Evolutionary conservation across 1,140 invertebrate genomes (phyloP), one percentile per base, ranked within the genome.

Genomic region (Phortica variegata): DNA sequence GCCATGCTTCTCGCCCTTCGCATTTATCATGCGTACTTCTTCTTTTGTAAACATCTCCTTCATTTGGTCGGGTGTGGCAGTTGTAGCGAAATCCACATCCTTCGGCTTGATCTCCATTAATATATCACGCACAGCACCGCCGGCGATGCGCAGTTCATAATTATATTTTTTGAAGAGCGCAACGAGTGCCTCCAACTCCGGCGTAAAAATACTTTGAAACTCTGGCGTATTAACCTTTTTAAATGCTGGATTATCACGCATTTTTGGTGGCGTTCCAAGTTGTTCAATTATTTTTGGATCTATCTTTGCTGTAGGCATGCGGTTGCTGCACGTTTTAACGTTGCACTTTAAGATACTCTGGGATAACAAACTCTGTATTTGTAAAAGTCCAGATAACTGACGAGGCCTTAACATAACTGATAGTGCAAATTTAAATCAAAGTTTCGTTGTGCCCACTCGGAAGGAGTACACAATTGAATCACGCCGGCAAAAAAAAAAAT

Each of bases 81-180:
- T 90, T 7, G 96, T 97, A 2, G 97, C 97, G 81, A 99, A 98
- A 77, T 99, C 97, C 23, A 99, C 77, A 80, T 99, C 97, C 66
- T 87, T 86, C 2, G 97, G 96, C 33, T 78, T 75, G 41, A 84
- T 85, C 3, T 85, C 85, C 82, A 90, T 86, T n/a, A 99, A 68
- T n/a, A 99, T 79, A 81, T 99, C 97, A 46, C 97, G 80, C 3
- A 93, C 96, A 20, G 95, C 93, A 13, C 97, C 97, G 42, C 97
- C 97, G 36, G 94, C 95, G 47, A 99, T 87, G 54, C 95, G 79
- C 43, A 98, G 77, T 79, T 95, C 90, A 82, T 89, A 89, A 32
- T 88, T 81, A 76, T 95, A 82, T 65, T 89, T 88, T 33, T 86
- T 81, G 73, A 97, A 98, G 15, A 97, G 43, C 10, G 79, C 72